Conservation (phyloP, 1,140 invertebrate genomes). For the Nephotettix cincticeps region DNA sequence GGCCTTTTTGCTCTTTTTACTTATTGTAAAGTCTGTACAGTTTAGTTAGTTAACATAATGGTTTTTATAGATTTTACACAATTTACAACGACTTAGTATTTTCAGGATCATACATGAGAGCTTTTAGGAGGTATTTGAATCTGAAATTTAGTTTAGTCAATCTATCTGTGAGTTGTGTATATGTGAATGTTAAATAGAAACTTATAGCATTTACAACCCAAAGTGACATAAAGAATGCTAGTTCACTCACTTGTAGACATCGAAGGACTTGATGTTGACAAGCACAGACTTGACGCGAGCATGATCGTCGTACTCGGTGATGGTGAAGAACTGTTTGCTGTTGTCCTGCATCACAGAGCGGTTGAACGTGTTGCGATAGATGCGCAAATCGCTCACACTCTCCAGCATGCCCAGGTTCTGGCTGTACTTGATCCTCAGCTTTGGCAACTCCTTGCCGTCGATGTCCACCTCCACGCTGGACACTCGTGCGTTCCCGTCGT, state of each 20-base stretch:
- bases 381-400: conserved; percentile 78
- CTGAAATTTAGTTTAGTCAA: too few species aligned
- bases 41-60: too few species aligned
- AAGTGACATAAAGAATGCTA: too few species aligned
- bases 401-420: conserved; percentile 84
- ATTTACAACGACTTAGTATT: too few species aligned
- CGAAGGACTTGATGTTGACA: conserved; percentile 81
- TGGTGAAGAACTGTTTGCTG: conserved; percentile 82
- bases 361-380: conserved; percentile 83
- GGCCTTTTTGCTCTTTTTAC: too few species aligned
- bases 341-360: conserved; percentile 85
- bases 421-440: conserved; percentile 78
- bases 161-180: not conserved
- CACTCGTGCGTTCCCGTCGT: conserved; percentile 83
- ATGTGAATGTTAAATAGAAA: not conserved
- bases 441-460: conserved; percentile 72
- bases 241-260: conserved; percentile 81
- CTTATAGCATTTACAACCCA: not conserved
- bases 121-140: too few species aligned
- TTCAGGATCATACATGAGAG: too few species aligned
- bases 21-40: too few species aligned
- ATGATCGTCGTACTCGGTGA: conserved; percentile 81
- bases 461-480: conserved; percentile 86
- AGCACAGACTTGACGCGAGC: conserved; percentile 75
- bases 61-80: too few species aligned